Conservation (phyloP, 1,140 invertebrate species). For the Coenobita brevimanus region DNA sequence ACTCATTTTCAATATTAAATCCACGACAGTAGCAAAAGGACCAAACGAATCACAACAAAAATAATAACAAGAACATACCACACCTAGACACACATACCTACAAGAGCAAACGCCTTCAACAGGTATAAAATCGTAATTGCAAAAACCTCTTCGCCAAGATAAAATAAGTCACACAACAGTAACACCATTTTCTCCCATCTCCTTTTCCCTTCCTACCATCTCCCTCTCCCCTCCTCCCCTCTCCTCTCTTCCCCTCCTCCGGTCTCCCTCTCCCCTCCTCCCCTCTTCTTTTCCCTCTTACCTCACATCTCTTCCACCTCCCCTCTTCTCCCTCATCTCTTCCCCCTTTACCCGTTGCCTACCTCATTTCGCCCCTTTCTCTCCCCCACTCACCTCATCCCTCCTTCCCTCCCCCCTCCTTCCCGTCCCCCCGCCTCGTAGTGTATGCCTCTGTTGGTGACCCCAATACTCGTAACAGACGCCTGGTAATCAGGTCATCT, state of each 20-base stretch:
- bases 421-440: background rate
- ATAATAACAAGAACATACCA: no score
- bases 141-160: no score
- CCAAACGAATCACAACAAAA: no score
- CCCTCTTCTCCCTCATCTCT: background rate
- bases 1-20: no score
- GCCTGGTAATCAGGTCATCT: conserved; percentile 8
- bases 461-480: conserved; percentile 10
- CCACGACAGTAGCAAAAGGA: no score
- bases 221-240: background rate
- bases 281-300: background rate
- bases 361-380: background rate
- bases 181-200: no score
- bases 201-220: background rate
- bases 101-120: no score
- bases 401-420: background rate
- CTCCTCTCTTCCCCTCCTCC: background rate
- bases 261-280: no score
- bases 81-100: no score
- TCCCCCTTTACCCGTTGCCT: background rate
- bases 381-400: background rate
- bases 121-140: no score
- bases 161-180: no score
- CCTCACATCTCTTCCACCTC: no score
- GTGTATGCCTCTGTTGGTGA: background rate